Evolutionary conservation across 2,888 invertebrate species (phyloP).

Genomic region (Phytoseiulus persimilis): DNA sequence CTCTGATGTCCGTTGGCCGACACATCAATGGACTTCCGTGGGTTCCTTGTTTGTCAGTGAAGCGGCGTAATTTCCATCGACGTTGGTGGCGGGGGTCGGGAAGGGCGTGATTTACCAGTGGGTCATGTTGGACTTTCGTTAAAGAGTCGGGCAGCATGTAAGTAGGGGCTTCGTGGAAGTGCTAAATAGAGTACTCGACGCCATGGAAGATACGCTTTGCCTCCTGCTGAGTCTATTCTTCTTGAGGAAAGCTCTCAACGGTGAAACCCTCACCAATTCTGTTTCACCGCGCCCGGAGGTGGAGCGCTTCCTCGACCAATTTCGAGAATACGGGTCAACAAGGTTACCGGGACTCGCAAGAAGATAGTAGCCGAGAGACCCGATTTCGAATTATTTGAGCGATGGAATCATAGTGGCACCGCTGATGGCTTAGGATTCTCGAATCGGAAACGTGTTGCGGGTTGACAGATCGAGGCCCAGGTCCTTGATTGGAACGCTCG

Average conservation of each 20-base stretch:
- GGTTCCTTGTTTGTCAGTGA: not conserved
- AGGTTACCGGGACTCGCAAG: too few species aligned
- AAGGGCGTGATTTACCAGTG: not conserved
- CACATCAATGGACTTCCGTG: not conserved
- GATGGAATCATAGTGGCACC: not conserved
- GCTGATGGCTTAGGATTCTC: not conserved
- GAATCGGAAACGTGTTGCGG: not conserved
- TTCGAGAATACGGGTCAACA: too few species aligned
- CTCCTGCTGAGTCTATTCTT: too few species aligned
- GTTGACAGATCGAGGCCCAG: not conserved
- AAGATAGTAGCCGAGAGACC: too few species aligned
- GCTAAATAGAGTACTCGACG: too few species aligned
- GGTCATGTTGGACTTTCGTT: not conserved
- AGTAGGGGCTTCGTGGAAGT: not conserved
- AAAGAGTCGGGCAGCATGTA: not conserved
- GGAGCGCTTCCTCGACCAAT: too few species aligned
- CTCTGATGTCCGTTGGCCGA: not conserved
- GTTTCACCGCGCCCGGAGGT: too few species aligned
- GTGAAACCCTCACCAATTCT: too few species aligned
- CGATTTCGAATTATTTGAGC: not conserved
- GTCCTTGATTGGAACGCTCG: not conserved
- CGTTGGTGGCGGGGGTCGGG: not conserved
- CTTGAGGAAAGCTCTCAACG: too few species aligned
- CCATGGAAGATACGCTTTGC: too few species aligned
- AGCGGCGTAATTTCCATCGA: not conserved